Base-by-base conservation (phyloP, 2,113 vertebrate species). In the Limnothrissa miodon region DNA sequence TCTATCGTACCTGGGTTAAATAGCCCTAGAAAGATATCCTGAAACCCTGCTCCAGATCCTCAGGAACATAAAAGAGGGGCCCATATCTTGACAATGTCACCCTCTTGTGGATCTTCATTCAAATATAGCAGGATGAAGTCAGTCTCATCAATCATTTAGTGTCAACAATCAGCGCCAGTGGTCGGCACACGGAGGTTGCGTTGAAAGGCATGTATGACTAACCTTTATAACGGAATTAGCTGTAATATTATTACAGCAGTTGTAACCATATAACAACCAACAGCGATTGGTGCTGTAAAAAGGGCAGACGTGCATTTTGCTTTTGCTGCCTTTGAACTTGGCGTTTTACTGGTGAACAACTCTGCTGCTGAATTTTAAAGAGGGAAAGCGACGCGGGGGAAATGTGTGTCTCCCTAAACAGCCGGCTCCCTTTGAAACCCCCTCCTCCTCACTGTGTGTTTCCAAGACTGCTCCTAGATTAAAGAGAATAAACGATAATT, bases 401-500 rank as follows among this genome's bases (percentile, higher is more conserved):
- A 23, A 56, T 56, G 19, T 56, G n/a, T 80, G 59, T 81, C 29
- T 74, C 66, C 82, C 82, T 83, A 21, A 66, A 44, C 42, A n/a
- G 45, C 81, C 79, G 29, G 66, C 33, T 29, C 78, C 36, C 80
- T 86, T 86, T 86, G 85, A 86, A 86, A 83, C 48, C 79, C 62
- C 82, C n/a, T n/a, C n/a, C n/a, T n/a, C 51, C 66, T 83, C 70
- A 21, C 46, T 36, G 5, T 83, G 83, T 82, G 66, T 79, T 82
- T 82, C 82, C 84, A 83, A 82, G 86, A 87, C 84, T 81, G 82
- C 45, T 48, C 59, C 74, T 79, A 92, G 89, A 94, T 94, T 89
- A 93, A 94, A 94, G 93, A 62, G 93, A 93, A 94, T 94, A 86
- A 81, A 83, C 85, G 85, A 94, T 93, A 91, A 36, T 62, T 87